Evolutionary conservation across 2,797 vertebrate genomes (phyloP).

Genomic region (Crotalus adamanteus): DNA sequence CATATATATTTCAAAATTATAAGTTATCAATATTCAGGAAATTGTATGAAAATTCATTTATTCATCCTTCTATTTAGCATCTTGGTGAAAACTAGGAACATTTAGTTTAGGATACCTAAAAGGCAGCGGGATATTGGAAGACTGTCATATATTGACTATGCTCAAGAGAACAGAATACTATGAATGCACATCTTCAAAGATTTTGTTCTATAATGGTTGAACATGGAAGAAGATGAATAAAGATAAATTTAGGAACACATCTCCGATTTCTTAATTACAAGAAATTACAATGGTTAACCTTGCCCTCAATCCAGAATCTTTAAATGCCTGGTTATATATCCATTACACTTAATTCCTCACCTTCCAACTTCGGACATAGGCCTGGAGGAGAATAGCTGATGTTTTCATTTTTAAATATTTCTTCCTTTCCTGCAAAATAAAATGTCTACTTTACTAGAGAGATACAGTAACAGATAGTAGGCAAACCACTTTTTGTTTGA

Average conservation of each 20-base stretch:
- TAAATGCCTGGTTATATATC: not conserved
- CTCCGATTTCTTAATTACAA: not conserved
- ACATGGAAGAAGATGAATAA: not conserved
- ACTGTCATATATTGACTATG: not conserved
- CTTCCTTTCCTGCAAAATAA: constrained; percentile 68
- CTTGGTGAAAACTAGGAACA: not conserved
- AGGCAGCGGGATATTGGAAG: not conserved
- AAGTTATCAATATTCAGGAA: not conserved
- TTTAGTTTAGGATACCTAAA: not conserved
- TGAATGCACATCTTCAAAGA: not conserved
- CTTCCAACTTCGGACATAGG: constrained; percentile 75
- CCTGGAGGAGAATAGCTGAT: constrained; percentile 66
- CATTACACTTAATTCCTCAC: constrained; percentile 53
- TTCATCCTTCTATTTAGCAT: not conserved
- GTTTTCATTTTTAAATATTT: constrained; percentile 63
- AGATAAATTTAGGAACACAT: not conserved
- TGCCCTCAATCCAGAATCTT: not conserved
- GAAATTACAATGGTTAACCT: not conserved
- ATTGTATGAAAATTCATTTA: not conserved
- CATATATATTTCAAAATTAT: not conserved
- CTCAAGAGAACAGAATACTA: not conserved
- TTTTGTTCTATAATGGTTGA: not conserved
- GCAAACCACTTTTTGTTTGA: not conserved
- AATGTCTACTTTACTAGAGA: not conserved
- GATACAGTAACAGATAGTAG: too few species aligned